A percentile compares a stretch with the other conserved stretches of the same genome.
These are phyloP conservation scores for Cerceris rybyensis DNA, from an alignment of 2,888 invertebrate genomes.

Conservation along the genomic window DNA sequence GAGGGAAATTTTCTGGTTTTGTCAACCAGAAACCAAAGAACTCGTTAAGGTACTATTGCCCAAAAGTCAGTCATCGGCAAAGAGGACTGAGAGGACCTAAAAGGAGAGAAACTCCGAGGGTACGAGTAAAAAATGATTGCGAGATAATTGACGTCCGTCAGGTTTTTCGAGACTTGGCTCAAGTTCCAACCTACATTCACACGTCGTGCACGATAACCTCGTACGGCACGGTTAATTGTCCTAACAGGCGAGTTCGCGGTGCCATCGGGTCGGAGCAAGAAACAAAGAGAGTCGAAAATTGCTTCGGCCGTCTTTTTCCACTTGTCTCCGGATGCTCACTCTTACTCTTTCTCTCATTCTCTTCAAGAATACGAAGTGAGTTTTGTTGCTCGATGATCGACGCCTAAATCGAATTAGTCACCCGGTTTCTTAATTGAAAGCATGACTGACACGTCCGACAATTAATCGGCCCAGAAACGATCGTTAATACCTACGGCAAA, in stretches of 20 bases:
- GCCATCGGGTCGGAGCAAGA: constrained; percentile 19
- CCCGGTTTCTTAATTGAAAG: constrained; percentile 51
- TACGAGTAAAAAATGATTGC: constrained; percentile 54
- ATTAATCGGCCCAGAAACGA: constrained; percentile 37
- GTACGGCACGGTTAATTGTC: constrained; percentile 55
- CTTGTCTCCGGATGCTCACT: neutral
- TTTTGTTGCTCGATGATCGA: constrained; percentile 38
- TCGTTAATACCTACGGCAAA: constrained; percentile 6
- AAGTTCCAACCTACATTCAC: constrained; percentile 17
- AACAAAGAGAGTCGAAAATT: constrained; percentile 56
- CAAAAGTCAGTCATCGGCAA: neutral
- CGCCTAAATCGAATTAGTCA: constrained; percentile 4
- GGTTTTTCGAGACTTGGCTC: constrained; percentile 26
- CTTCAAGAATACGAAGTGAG: constrained; percentile 36
- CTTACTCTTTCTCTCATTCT: constrained; percentile 23
- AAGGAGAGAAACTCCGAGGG: constrained; percentile 23
- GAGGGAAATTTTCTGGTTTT: too few relatives aligned
- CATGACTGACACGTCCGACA: constrained; percentile 42
- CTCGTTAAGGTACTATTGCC: neutral
- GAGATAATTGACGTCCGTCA: constrained; percentile 61
- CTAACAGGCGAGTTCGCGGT: constrained; percentile 37
- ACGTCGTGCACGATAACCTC: constrained; percentile 30
- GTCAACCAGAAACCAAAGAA: neutral
- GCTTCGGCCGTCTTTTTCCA: constrained; percentile 26
- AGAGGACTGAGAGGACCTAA: neutral